Evolutionary conservation across 2,888 invertebrate genomes (phyloP).

Genomic region (Himalopsyche tibetana): DNA sequence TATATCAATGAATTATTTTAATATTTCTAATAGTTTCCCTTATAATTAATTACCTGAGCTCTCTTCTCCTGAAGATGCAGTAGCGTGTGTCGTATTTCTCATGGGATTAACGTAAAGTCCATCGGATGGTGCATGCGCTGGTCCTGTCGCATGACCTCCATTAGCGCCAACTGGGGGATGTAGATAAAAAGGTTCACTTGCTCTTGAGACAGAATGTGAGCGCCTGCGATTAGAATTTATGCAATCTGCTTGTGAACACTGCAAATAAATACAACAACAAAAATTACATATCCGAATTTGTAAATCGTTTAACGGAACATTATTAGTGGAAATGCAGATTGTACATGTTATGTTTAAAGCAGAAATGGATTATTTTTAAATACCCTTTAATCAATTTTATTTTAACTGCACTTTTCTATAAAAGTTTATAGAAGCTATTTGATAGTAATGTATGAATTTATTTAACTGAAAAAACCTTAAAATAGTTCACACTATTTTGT

Average conservation of each 20-base stretch:
- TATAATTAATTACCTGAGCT: conserved; percentile 71
- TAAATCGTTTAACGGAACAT: neutral
- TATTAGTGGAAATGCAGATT: neutral
- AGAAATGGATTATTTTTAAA: too few relatives aligned
- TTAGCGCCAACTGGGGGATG: conserved; percentile 80
- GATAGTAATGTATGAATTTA: too few relatives aligned
- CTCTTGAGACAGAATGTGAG: conserved; percentile 70
- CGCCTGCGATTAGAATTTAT: conserved; percentile 74
- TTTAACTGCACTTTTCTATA: too few relatives aligned
- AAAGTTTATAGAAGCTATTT: too few relatives aligned
- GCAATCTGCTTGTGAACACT: conserved; percentile 78
- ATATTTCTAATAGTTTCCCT: too few relatives aligned
- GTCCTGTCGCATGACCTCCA: conserved; percentile 68
- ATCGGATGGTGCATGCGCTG: conserved; percentile 80
- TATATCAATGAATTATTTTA: too few relatives aligned
- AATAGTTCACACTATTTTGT: too few relatives aligned
- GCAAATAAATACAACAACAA: conserved; percentile 67
- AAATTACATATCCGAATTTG: neutral
- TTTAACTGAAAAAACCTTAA: too few relatives aligned
- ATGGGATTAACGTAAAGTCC: conserved; percentile 92
- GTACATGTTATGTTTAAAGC: too few relatives aligned
- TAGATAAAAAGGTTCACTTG: conserved; percentile 83
- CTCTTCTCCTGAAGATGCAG: conserved; percentile 74
- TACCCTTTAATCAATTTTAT: too few relatives aligned
- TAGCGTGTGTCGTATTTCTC: conserved; percentile 70